Evolutionary conservation across 2,797 vertebrate genomes (phyloP), one percentile per base, ranked within the genome.

Genomic region (Siniperca scherzeri): DNA sequence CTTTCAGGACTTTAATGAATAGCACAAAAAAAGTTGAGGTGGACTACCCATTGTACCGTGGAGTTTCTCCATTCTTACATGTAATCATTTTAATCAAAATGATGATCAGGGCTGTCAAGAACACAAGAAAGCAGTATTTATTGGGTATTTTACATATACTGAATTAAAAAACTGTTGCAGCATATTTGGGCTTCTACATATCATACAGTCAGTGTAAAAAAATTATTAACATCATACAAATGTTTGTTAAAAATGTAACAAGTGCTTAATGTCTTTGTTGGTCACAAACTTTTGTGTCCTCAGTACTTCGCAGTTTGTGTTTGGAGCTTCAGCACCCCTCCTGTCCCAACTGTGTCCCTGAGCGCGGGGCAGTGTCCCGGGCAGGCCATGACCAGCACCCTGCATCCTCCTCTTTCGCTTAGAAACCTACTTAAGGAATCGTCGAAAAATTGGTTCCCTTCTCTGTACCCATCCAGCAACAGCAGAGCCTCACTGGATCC

Each of bases 391-490:
- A 93, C 64, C 59, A 95, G 81, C 12, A 91, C 78, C 60, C 92
- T 83, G 74, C 88, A 93, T 2, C 64, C 21, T 33, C 30, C 12
- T 79, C 48, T 67, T 30, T 93, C 78, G 14, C 14, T 77, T 21
- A 94, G 61, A 80, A 95, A 92, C 44, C 16, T 80, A 50, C 33
- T 46, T 14, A 94, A 78, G 5, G 91, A 90, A 55, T 88, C 80
- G 10, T 94, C 93, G 3, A 92, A 83, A 14, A 13, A 7, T 2
- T 30, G 3, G 42, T 87, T 86, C 25, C 89, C 90, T 30, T 94
- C 88, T 69, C 14, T 85, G 80, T 94, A 94, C 1, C 89, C 81
- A 1, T 95, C 94, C 74, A 94, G 46, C 50, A 94, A 40, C 70
- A 95, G 74, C 69, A 95, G 85, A 46, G 72, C 52, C 12, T 84